Conservation (phyloP, 2,113 vertebrate species). For the Pardalotus punctatus region DNA sequence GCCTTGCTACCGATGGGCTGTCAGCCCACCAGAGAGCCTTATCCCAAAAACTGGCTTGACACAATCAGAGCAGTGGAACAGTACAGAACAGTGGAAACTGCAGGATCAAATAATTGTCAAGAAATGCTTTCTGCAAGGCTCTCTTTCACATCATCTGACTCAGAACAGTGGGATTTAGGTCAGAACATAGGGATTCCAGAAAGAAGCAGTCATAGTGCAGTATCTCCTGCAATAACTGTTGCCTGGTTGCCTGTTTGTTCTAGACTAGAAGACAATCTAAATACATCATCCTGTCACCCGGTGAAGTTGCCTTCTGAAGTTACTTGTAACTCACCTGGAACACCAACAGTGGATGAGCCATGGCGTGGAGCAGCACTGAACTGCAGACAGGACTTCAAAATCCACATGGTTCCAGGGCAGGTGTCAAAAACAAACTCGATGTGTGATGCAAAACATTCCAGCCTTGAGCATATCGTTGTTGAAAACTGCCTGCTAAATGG, state of each 20-base stretch:
- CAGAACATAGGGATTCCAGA: neutral
- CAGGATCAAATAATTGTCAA: neutral
- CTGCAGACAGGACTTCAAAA: neutral
- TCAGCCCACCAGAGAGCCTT: neutral
- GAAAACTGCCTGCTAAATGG: neutral
- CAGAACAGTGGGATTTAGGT: neutral
- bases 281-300: neutral
- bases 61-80: neutral
- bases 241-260: neutral
- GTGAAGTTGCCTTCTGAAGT: neutral
- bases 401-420: neutral
- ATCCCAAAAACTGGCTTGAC: neutral
- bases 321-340: neutral
- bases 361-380: neutral
- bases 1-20: too few species aligned
- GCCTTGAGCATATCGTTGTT: neutral
- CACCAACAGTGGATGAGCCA: neutral
- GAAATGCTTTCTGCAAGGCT: neutral
- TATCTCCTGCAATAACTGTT: neutral
- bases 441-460: conserved; percentile 26
- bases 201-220: neutral
- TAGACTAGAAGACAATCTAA: neutral
- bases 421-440: neutral
- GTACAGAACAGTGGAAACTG: neutral
- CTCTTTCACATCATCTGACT: neutral